Base-by-base conservation (phyloP, 2,888 invertebrate genomes). In the Nemapogon koenigi region DNA sequence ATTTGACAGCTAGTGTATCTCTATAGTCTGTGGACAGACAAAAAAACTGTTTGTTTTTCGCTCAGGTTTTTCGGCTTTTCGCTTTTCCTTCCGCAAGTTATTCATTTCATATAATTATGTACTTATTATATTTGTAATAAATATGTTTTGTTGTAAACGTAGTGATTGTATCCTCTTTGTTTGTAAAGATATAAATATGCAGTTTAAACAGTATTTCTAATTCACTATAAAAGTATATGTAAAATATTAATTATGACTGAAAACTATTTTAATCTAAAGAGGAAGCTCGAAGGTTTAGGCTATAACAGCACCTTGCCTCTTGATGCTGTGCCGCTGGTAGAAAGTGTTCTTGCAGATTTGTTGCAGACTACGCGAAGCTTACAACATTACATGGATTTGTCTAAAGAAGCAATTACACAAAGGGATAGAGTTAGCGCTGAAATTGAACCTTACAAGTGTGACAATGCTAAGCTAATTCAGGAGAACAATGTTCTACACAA, bases 281-380 rank as follows among this genome's bases (percentile, higher is more conserved):
- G 85, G 44, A 87, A 91, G 55, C 79, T 95, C 26, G 89, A 94
- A 66, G 85, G 87, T 42, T 81, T 94, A 44, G 95, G 95, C 1
- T 95, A 94, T 58, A 83, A 82, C 30, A 89, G 92, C 54, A 75
- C 84, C 2, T 73, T 95, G 44, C 86, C 87, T 0, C 63, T 88
- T 10, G 91, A 94, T 44, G 87, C 89, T 30, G 80, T 94, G 27
- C 88, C 91, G 25, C 69, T 96, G 45, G 90, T 94, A 46, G 89
- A 91, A 66, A 86, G 85, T 55, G 63, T 96, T 41, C 72, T 94
- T 38, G 86, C 87, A 30, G 95, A 96, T 69, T 81, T 95, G 41
- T 80, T 94, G 43, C 89, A 90, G 59, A 94, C 94, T 6, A 94
- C 93, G n/a, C 88, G 90, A 48, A 92, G 89, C 55, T 76, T 94